Base-by-base conservation (phyloP, 53 echinoderm and acorn worm genomes). In the Henricia sp. region DNA sequence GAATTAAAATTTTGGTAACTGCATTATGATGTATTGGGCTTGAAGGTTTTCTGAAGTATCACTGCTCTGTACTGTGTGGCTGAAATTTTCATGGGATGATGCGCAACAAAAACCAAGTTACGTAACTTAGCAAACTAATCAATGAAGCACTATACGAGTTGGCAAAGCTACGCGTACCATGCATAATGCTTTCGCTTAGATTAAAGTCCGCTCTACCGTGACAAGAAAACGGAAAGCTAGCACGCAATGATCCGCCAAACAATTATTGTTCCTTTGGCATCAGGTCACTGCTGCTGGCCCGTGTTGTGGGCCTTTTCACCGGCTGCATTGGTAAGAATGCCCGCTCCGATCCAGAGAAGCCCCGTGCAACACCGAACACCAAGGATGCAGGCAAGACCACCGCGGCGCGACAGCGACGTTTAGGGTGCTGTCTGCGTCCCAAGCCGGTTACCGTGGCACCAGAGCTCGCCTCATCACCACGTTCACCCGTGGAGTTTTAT, bases 201-300 rank as follows among this genome's bases (percentile, higher is more conserved):
- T 55, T 56, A 53, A 55, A 36, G 76, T 76, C 42, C 59, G 76
- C 17, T 76, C 20, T 57, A 23, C 40, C 76, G 42, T 58, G 76
- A 76, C 76, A 16, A 6, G 13, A 28, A 54, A 41, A 43, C 28
- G 19, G 9, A 28, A 26, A 33, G 26, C 27, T 29, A 29, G 6
- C 13, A 70, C n/a, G 10, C 70, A 25, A 10, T 76, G 41, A 25
- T 20, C 10, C n/a, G 37, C 38, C 36, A 36, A 1, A 14, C 37
- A 21, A 38, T 67, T 38, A 30, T 38, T 38, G 4, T 28, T 21
- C 37, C 14, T 8, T 46, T 46, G 67, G n/a, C 30, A 76, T 42
- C 76, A 76, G 76, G 59, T 24, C 59, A 14, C 42, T 24, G 39
- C 41, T 76, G 42, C 76, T 76, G 16, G 57, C 40, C 41, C 56